Conservation (phyloP, 2,797 vertebrate genomes). For the Ctenosaura bakeri region DNA sequence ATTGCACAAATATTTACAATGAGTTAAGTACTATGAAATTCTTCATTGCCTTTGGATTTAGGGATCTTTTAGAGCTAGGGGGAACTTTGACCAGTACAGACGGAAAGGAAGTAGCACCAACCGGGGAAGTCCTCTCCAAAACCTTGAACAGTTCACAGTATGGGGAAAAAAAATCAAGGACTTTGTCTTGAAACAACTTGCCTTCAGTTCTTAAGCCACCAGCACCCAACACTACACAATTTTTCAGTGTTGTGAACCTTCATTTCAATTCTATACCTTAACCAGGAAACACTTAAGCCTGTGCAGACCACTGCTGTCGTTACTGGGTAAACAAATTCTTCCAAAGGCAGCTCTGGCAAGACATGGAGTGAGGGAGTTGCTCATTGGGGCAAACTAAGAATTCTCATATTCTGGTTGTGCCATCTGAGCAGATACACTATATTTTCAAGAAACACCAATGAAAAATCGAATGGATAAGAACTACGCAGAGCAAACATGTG, state of each 20-base stretch:
- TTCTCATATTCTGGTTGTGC: too few relatives aligned
- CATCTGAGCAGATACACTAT: not conserved
- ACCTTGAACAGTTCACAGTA: conserved; percentile 24
- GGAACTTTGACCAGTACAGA: conserved; percentile 21
- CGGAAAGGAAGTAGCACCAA: conserved; percentile 1
- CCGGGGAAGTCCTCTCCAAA: conserved; percentile 30
- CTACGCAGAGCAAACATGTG: too few relatives aligned
- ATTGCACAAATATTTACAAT: conserved; percentile 21
- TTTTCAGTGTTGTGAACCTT: not conserved
- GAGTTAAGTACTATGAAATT: conserved; percentile 1
- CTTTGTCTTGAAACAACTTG: not conserved
- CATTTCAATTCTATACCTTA: too few relatives aligned
- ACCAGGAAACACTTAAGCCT: not conserved
- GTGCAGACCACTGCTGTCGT: not conserved
- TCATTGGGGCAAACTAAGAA: not conserved
- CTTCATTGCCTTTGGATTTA: not conserved
- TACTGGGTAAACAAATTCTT: not conserved
- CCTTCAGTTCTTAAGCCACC: not conserved
- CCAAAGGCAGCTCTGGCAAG: not conserved
- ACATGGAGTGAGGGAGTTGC: not conserved
- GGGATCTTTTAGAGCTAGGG: too few relatives aligned
- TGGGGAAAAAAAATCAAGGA: not conserved
- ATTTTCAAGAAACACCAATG: not conserved
- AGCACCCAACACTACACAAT: accelerated
- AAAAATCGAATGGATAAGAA: not conserved